Percentiles rank a stretch among this genome's conserved stretches.
Evolutionary conservation across 2,888 invertebrate genomes (phyloP).

Genomic region (Laspeyria flexula): DNA sequence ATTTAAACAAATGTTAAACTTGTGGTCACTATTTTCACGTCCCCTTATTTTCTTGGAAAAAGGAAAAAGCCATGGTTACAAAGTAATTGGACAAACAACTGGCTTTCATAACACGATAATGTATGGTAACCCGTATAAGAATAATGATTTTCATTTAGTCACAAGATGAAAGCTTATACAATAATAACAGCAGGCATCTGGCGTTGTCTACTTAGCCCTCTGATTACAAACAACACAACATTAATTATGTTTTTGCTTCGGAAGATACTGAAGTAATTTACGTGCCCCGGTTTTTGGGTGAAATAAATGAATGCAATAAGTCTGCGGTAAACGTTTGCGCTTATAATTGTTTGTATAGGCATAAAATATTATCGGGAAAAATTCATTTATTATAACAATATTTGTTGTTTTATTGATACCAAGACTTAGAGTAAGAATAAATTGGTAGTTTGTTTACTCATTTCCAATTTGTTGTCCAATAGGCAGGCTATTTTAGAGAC

Average conservation of each 20-base stretch:
- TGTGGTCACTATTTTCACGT: too few species aligned
- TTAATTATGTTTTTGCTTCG: conserved; percentile 81
- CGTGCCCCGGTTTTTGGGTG: conserved; percentile 62
- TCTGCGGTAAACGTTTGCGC: conserved; percentile 54
- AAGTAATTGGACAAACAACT: too few species aligned
- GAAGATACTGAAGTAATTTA: conserved; percentile 75
- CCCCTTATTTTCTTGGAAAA: too few species aligned
- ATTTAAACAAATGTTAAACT: too few species aligned
- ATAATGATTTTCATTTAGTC: conserved; percentile 50
- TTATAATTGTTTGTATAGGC: conserved; percentile 48
- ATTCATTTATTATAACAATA: conserved; percentile 6
- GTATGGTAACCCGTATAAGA: conserved; percentile 46
- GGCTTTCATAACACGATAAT: background rate
- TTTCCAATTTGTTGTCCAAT: too few species aligned
- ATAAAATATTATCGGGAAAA: conserved; percentile 30
- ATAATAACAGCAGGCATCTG: conserved; percentile 60
- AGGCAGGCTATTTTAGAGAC: too few species aligned
- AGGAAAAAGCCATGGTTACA: too few species aligned
- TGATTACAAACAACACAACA: conserved; percentile 78
- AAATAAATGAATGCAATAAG: conserved; percentile 76
- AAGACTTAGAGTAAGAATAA: conserved; percentile 2
- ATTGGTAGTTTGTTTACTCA: conserved; percentile 17
- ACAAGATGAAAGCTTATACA: conserved; percentile 46
- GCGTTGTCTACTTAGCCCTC: conserved; percentile 64
- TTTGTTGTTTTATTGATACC: conserved; percentile 3